phyloP scores from a whole-genome alignment of 2,797 vertebrate genomes.

The Pseudochaenichthys georgianus region DNA sequence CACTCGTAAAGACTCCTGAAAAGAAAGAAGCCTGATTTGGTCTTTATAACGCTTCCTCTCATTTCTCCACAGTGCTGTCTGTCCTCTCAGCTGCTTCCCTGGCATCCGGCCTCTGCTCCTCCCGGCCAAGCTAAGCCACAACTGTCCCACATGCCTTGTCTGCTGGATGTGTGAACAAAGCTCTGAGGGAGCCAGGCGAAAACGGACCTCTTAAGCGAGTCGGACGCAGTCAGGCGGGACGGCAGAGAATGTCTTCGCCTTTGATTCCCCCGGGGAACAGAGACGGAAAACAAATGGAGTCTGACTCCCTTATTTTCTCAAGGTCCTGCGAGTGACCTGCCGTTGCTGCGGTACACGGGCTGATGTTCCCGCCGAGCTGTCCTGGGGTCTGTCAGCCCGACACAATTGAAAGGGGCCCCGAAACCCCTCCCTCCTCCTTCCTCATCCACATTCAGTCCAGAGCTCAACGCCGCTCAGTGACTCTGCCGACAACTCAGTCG shows the following conservation, averaged over 20 bases:
- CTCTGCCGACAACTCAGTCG: slow-evolving; percentile 63
- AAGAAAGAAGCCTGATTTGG: slow-evolving; percentile 42
- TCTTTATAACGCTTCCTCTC: slow-evolving; percentile 54
- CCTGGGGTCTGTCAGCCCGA: slow-evolving; percentile 56
- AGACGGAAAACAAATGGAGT: slow-evolving; percentile 78
- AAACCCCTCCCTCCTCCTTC: no score
- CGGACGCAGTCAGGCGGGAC: slow-evolving; percentile 71
- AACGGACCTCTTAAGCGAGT: slow-evolving; percentile 77
- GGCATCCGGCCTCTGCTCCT: slow-evolving; percentile 58
- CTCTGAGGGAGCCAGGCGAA: slow-evolving; percentile 61
- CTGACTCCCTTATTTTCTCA: slow-evolving; percentile 78
- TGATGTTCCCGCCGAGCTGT: slow-evolving; percentile 46
- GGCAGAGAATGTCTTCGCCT: slow-evolving; percentile 72
- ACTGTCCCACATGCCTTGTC: slow-evolving; percentile 72
- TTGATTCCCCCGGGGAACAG: slow-evolving; percentile 72
- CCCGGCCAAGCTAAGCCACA: slow-evolving; percentile 60
- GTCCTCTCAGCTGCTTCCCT: slow-evolving; percentile 54
- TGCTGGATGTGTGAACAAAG: slow-evolving; percentile 75
- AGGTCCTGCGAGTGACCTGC: slow-evolving; percentile 72
- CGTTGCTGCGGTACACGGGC: slow-evolving; percentile 35
- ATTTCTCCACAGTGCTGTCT: slow-evolving; percentile 62
- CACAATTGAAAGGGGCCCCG: slow-evolving; percentile 54
- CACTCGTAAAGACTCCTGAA: slow-evolving; percentile 15
- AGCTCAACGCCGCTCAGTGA: slow-evolving; percentile 40
- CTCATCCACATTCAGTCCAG: slow-evolving; percentile 32